Evolutionary conservation across 2,797 vertebrate species (phyloP), one percentile per base, ranked within the genome.

Genomic region (Liasis olivaceus): DNA sequence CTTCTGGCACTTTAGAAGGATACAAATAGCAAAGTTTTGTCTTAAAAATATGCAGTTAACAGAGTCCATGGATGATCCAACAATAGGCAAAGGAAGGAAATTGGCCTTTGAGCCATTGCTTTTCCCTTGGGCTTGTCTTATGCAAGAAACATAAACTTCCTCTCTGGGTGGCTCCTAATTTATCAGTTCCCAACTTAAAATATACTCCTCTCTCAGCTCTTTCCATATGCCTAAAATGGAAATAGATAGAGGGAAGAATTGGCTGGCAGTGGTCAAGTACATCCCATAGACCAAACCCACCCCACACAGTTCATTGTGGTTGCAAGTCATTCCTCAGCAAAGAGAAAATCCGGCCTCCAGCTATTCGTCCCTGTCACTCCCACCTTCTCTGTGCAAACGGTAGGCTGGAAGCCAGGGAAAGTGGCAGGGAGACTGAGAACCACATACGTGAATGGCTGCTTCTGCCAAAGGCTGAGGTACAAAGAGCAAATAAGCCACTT

Each of bases 151-250:
- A 64, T 11, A 63, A 89, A 88, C 91, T 92, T 89, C 87, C 87
- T 85, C 89, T 66, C 60, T 7, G 17, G 14, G 22, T 92, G 47
- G 87, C 72, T 85, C 51, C 59, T 64, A 47, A 89, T 24, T 64
- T 89, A 36, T 85, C 72, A 62, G n/a, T 89, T 89, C 72, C 87
- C 87, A 89, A 31, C 22, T 89, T 89, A 54, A 62, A 81, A 89
- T 81, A 22, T 14, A 69, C 64, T 89, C 54, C 42, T 88, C 20
- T 59, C 60, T 84, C 59, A 58, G 28, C 8, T 56, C 8, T 31
- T 89, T 89, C 60, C 60, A 24, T 66, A 85, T 92, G 20, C 87
- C 91, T 92, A 84, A 89, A 92, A 92, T 92, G 91, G 87, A 89
- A 89, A 3, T 28, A 85, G 47, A 85, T n/a, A 88, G 91, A 42